phyloP scores from a whole-genome alignment of 2,888 invertebrate genomes.

The Leptopilina syphax region DNA sequence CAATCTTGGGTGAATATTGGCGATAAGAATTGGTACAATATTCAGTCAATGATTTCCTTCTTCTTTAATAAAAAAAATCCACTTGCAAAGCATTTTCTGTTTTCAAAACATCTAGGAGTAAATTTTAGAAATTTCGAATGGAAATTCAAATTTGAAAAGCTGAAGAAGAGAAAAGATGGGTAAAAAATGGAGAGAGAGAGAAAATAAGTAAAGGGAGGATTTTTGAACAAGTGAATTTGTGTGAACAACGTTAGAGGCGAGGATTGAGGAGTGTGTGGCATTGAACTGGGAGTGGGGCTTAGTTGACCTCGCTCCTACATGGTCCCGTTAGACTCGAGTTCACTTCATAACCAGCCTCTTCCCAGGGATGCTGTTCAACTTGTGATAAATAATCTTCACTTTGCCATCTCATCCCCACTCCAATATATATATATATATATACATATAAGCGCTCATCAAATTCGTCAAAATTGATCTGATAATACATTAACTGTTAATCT shows the following conservation, averaged over 20 bases:
- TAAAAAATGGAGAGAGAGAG: background rate
- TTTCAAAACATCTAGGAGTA: too few relatives aligned
- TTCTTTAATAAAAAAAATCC: too few relatives aligned
- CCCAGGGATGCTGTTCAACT: conserved; percentile 48
- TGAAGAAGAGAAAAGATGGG: background rate
- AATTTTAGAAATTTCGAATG: too few relatives aligned
- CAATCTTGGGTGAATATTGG: too few relatives aligned
- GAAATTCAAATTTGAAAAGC: too few relatives aligned
- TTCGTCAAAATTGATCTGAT: conserved; percentile 1
- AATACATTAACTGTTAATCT: background rate
- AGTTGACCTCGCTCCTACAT: conserved; percentile 43
- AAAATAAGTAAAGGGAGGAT: background rate
- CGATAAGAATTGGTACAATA: too few relatives aligned
- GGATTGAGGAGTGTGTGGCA: conserved; percentile 30
- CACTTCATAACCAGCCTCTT: conserved; percentile 54
- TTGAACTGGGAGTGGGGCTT: conserved; percentile 22
- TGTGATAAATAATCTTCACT: background rate
- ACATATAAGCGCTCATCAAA: background rate
- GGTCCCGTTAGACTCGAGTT: conserved; percentile 47
- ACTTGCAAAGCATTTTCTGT: too few relatives aligned
- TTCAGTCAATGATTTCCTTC: too few relatives aligned
- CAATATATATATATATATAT: too few relatives aligned
- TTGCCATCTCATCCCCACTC: background rate
- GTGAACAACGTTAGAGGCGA: conserved; percentile 14
- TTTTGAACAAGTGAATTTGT: conserved; percentile 30